Base-by-base conservation (phyloP, 1,140 invertebrate genomes). In the Nymphalis io region DNA sequence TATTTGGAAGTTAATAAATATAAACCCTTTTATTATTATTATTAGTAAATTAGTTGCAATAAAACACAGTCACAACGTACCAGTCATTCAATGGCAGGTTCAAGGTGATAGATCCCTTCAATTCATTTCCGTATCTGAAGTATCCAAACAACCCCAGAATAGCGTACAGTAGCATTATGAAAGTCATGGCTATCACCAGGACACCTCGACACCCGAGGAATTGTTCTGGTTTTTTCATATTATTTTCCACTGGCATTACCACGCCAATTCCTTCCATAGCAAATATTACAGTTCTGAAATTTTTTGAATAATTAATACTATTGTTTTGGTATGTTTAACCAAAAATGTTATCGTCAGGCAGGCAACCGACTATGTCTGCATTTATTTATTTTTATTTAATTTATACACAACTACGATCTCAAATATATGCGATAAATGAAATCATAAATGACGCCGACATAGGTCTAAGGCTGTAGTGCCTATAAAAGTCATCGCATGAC, bases 221-320 rank as follows among this genome's bases (percentile, higher is more conserved):
- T 51, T 95, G 95, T 70, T 95, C 87, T 0, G 96, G 96, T 65
- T 95, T 94, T 72, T 93, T 93, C 97, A 98, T 98, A 1, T 94
- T 95, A 81, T 98, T 98, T 88, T 98, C 96, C 38, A 98, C 94
- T 0, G 97, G 97, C 93, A 98, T 95, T 39, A 98, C 95, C 33
- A 95, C 95, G 62, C 96, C 96, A 74, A 96, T 96, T 15, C 95
- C 96, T 88, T 96, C 96, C 93, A 96, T 96, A 39, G 96, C 96
- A 78, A 96, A 96, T 64, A 96, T 94, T 0, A 96, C 95, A 44
- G 95, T 96, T 55, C 94, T 93, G 74, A 82, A 85, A 81, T 16
- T 60, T 16, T 15, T 13, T 15, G 11, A 15, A 27, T 27, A 15
- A 3, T 33, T 15, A 44, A 15, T 15, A 13, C 11, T 15, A 15